Conservation (phyloP, 2,888 invertebrate genomes). For the Acanthopleura granulata region DNA sequence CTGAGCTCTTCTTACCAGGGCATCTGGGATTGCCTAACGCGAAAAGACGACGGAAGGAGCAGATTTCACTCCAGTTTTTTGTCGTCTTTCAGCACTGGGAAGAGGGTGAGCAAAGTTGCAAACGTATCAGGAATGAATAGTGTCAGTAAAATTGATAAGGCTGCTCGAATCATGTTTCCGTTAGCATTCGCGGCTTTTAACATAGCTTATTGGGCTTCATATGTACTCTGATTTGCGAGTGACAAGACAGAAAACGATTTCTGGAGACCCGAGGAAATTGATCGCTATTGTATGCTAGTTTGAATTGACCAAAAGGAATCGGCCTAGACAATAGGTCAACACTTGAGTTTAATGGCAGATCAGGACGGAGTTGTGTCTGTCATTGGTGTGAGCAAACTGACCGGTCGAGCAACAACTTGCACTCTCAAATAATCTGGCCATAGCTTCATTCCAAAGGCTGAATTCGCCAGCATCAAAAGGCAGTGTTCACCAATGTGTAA, state of each 20-base stretch:
- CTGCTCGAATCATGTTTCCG: conserved; percentile 83
- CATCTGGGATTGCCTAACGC: conserved; percentile 10
- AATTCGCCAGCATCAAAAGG: no score
- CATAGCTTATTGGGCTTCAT: conserved; percentile 82
- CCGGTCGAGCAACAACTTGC: background rate
- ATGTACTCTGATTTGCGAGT: conserved; percentile 9
- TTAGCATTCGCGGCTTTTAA: conserved; percentile 89
- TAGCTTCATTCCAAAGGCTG: background rate
- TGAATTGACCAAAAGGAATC: background rate
- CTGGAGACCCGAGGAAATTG: background rate
- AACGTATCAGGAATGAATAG: conserved; percentile 74
- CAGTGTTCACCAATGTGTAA: no score
- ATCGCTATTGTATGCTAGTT: background rate
- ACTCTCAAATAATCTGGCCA: background rate
- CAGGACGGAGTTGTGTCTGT: background rate
- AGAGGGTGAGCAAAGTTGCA: background rate
- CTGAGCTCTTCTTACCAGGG: background rate
- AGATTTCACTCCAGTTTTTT: background rate
- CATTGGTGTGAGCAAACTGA: background rate
- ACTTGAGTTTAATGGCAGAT: conserved; percentile 5
- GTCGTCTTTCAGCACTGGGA: background rate
- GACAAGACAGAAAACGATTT: background rate
- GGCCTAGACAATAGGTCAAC: conserved; percentile 7
- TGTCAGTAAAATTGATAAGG: conserved; percentile 83
- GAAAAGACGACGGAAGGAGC: background rate